Percentiles rank a stretch among this genome's conserved stretches.
phyloP scores from a whole-genome alignment of 2,888 invertebrate genomes.

The Acronicta alni region DNA sequence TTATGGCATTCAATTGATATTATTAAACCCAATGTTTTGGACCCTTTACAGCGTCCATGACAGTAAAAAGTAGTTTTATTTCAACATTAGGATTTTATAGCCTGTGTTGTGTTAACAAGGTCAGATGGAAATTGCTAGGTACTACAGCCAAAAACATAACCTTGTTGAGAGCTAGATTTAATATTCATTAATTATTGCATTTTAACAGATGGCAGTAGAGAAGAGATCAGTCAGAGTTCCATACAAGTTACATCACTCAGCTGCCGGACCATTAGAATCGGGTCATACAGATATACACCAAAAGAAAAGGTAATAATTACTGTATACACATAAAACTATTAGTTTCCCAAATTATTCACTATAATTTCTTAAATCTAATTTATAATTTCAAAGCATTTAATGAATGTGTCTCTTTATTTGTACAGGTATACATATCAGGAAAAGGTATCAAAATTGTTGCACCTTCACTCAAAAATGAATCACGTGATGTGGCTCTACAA shows the following conservation, averaged over 20 bases:
- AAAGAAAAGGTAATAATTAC: constrained; percentile 90
- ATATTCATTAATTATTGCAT: background rate
- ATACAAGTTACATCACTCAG: constrained; percentile 88
- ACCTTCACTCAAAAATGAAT: constrained; percentile 88
- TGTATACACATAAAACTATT: background rate
- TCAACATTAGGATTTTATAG: too few species aligned
- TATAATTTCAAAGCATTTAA: too few species aligned
- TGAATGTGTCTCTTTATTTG: constrained; percentile 36
- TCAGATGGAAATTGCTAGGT: too few species aligned
- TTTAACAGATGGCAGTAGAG: constrained; percentile 87
- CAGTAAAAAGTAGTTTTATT: too few species aligned
- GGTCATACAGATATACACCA: constrained; percentile 94
- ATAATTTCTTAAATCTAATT: too few species aligned
- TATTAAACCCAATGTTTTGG: too few species aligned
- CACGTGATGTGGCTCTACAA: constrained; percentile 89
- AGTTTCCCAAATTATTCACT: background rate
- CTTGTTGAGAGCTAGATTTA: too few species aligned
- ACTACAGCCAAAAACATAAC: too few species aligned
- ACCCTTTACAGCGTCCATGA: too few species aligned
- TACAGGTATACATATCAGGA: constrained; percentile 88
- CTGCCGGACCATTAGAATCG: constrained; percentile 95
- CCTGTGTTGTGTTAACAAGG: too few species aligned
- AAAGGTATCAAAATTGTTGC: constrained; percentile 90
- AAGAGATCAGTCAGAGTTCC: constrained; percentile 81
- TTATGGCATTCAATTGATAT: too few species aligned